These are phyloP conservation scores for Hydropotes inermis DNA, from an alignment of 2,113 vertebrate species.

Conservation along the genomic window DNA sequence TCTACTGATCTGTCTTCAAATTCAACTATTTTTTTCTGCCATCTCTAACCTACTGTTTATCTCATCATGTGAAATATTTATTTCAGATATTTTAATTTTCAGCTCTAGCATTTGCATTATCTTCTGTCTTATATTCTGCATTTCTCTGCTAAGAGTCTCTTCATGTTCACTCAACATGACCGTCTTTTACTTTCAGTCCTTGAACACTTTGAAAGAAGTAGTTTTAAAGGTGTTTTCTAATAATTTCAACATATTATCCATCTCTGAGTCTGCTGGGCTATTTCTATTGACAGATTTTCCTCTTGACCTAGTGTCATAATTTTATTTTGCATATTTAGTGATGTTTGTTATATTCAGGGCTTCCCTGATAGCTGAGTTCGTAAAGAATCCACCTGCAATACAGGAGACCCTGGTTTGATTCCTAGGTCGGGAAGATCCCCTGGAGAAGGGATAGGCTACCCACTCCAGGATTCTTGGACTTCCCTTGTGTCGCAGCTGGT, in stretches of 20 bases:
- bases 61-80: neutral
- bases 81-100: conserved; percentile 5
- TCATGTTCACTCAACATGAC: neutral
- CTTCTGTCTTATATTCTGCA: neutral
- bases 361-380: neutral
- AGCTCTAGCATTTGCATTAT: neutral
- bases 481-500: neutral
- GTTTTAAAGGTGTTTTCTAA: neutral
- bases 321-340: neutral
- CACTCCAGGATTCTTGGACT: neutral
- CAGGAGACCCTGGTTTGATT: neutral
- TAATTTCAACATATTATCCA: neutral
- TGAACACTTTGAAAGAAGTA: neutral
- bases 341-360: neutral
- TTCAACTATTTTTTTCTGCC: neutral
- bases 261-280: neutral
- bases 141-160: neutral
- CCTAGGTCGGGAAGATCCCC: neutral
- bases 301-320: neutral
- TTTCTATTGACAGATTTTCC: neutral
- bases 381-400: neutral
- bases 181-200: neutral
- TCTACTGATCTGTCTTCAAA: neutral
- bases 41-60: neutral
- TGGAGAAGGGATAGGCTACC: neutral